Evolutionary conservation across 53 echinoderm and acorn worm genomes (phyloP).

Genomic region (Stichopus horrens): DNA sequence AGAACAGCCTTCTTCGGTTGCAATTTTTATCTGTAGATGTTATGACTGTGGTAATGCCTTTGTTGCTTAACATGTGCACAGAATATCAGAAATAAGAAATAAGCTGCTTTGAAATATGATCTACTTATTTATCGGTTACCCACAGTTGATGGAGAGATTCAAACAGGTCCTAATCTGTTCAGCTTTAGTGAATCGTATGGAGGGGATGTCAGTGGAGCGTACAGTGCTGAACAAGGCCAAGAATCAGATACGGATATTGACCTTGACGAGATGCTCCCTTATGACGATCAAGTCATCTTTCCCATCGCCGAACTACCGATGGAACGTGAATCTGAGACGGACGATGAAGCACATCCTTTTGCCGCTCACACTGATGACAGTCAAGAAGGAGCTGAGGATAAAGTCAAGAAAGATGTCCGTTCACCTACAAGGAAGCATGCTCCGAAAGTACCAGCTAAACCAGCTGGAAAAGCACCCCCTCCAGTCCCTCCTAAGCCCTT

Average conservation of each 20-base stretch:
- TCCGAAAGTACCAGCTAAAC: constrained; percentile 15
- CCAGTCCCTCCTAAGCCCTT: constrained; percentile 41
- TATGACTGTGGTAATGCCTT: too few species aligned
- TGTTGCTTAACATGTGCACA: too few species aligned
- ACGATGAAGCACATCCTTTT: constrained; percentile 63
- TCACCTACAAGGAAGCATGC: constrained; percentile 45
- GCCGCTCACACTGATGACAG: constrained; percentile 68
- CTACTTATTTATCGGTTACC: neutral
- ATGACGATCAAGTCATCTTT: constrained; percentile 75
- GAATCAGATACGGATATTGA: constrained; percentile 95
- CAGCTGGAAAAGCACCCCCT: constrained; percentile 38
- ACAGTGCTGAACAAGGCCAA: constrained; percentile 88
- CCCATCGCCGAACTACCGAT: constrained; percentile 61
- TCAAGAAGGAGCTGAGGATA: constrained; percentile 60
- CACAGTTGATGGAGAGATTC: constrained; percentile 60
- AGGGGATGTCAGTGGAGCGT: constrained; percentile 96
- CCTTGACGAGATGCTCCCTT: constrained; percentile 90
- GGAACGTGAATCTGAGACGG: constrained; percentile 57
- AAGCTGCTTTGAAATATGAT: neutral
- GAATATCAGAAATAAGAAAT: too few species aligned
- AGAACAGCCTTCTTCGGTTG: too few species aligned
- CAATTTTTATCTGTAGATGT: too few species aligned
- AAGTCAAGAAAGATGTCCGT: constrained; percentile 42
- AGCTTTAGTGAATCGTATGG: constrained; percentile 99
- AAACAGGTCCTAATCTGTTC: constrained; percentile 61